A percentile compares a stretch with the other conserved stretches of the same genome.
Conservation (phyloP, 2,113 vertebrate species). For the Arothron firmamentum region DNA sequence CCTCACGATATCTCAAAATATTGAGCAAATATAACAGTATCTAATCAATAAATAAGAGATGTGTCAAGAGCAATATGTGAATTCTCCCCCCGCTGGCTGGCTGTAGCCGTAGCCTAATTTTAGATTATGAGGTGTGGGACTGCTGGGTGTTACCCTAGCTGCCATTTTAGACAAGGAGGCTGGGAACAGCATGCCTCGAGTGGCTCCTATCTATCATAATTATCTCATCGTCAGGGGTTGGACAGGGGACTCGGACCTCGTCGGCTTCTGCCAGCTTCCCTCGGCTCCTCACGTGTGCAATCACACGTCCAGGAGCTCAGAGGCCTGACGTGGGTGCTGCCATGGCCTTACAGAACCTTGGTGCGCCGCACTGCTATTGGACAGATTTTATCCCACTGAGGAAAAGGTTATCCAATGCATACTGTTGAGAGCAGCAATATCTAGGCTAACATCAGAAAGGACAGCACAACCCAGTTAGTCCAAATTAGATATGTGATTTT, state of each 20-base stretch:
- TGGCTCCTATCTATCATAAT: constrained; percentile 62
- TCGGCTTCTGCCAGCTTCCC: constrained; percentile 41
- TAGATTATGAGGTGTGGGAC: constrained; percentile 72
- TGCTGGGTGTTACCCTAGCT: constrained; percentile 70
- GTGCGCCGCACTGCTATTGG: constrained; percentile 43
- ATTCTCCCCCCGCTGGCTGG: constrained; percentile 53
- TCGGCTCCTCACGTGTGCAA: constrained; percentile 49
- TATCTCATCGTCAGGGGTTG: constrained; percentile 67
- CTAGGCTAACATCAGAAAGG: constrained; percentile 57
- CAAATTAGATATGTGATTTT: constrained; percentile 43
- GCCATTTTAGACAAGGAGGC: constrained; percentile 61
- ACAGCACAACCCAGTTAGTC: constrained; percentile 62
- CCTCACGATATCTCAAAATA: no score
- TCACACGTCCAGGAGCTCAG: constrained; percentile 28
- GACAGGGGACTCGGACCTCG: constrained; percentile 60
- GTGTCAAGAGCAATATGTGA: constrained; percentile 44
- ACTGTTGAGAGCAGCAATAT: constrained; percentile 49
- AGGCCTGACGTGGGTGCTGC: constrained; percentile 18
- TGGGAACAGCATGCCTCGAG: constrained; percentile 44
- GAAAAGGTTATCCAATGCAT: constrained; percentile 62
- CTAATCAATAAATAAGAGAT: background rate
- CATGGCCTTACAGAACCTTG: constrained; percentile 43
- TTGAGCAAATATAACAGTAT: no score
- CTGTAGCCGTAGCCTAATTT: constrained; percentile 63
- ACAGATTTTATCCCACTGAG: constrained; percentile 46